Base-by-base conservation (phyloP, 2,113 vertebrate species). In the Cavia aperea region DNA sequence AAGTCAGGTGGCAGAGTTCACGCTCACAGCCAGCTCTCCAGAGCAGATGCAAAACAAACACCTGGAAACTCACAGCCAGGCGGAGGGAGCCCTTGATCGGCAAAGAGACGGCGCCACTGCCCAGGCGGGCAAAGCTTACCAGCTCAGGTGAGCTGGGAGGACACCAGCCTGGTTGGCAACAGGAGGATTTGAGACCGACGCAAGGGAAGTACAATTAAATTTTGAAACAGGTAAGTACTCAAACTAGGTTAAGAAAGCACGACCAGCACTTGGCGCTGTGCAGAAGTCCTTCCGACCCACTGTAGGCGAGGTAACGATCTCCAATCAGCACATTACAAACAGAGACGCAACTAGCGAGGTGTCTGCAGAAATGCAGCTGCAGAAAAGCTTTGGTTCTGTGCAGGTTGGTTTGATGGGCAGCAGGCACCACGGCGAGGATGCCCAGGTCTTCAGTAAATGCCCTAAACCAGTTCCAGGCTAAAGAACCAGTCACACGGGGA, bases 181-280 rank as follows among this genome's bases (percentile, higher is more conserved):
- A 5, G 43, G 70, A 56, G n/a, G 82, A 60, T n/a, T 31, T 33
- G 78, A 81, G 77, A 86, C 78, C 23, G 14, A 0, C 3, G 58
- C 73, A 83, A 56, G 78, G 43, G 26, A 96, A 81, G 65, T 82
- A 21, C 58, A 58, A 92, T 81, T 92, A 62, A 62, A 94, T 78
- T 95, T 81, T 14, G 43, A 62, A 51, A 60, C 24, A 63, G 49
- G 21, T n/a, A 91, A 60, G 83, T 56, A 81, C 73, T 78, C 33
- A 82, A 88, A 93, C 33, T 23, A 72, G 68, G 88, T n/a, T 72
- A 83, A 29, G 63, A 81, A 91, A 85, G 33, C 21, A 31, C 26
- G 31, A 89, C 49, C 31, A 62, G 54, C 31, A 68, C 46, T 39
- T 2, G 56, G 26, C 31, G 51, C 91, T 81, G 19, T 43, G 60